phyloP scores from a whole-genome alignment of 2,888 invertebrate genomes.

The Apamea crenata region DNA sequence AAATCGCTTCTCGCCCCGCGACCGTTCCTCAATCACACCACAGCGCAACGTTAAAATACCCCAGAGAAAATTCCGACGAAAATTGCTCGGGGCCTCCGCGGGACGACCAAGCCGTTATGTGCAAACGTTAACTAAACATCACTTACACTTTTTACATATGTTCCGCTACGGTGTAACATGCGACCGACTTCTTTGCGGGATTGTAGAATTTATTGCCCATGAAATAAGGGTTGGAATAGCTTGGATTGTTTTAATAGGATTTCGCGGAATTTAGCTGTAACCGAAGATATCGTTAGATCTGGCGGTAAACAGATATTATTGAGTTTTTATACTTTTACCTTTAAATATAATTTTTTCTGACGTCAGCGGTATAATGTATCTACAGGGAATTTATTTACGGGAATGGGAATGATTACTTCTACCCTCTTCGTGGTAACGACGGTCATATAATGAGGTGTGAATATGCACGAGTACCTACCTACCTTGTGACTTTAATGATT shows the following conservation, averaged over 20 bases:
- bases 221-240: slow-evolving; percentile 38
- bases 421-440: slow-evolving; percentile 16
- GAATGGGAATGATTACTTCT: slow-evolving; percentile 35
- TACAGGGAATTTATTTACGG: no score
- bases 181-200: slow-evolving; percentile 27
- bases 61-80: slow-evolving; percentile 77
- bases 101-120: slow-evolving; percentile 66
- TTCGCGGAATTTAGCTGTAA: slow-evolving; percentile 58
- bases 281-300: slow-evolving; percentile 54
- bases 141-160: slow-evolving; percentile 70
- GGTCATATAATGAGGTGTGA: slow-evolving; percentile 18
- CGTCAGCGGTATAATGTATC: slow-evolving; percentile 1
- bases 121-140: slow-evolving; percentile 71
- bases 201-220: slow-evolving; percentile 37
- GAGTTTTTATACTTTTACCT: slow-evolving; percentile 52
- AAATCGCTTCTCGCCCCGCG: slow-evolving; percentile 57
- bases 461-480: not conserved
- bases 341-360: slow-evolving; percentile 23
- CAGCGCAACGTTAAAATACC: slow-evolving; percentile 70
- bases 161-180: slow-evolving; percentile 65
- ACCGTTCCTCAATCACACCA: slow-evolving; percentile 60
- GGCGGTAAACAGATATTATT: slow-evolving; percentile 55
- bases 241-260: slow-evolving; percentile 53
- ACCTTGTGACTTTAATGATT: slow-evolving; percentile 8
- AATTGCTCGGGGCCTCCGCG: slow-evolving; percentile 72